phyloP scores from a whole-genome alignment of 2,797 vertebrate genomes.

The Sebastes iracundus region DNA sequence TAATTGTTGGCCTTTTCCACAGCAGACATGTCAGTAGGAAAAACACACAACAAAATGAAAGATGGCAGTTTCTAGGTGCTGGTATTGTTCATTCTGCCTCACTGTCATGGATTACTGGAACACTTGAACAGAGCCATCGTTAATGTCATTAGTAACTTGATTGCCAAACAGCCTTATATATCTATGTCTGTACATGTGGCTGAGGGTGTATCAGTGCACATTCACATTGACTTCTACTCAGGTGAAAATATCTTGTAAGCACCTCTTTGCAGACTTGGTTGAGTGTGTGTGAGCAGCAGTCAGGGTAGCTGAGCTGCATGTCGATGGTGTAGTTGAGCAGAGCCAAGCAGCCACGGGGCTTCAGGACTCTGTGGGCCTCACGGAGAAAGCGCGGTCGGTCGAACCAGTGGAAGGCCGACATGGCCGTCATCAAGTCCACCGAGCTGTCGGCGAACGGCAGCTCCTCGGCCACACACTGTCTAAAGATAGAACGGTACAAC shows the following conservation, averaged over 20 bases:
- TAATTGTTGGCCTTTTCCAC: background rate
- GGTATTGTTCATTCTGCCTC: background rate
- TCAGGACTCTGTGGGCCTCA: slow-evolving; percentile 83
- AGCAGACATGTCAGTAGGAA: background rate
- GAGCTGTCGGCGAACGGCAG: slow-evolving; percentile 80
- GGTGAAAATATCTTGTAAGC: background rate
- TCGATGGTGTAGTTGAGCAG: slow-evolving; percentile 82
- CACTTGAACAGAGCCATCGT: background rate
- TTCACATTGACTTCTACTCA: background rate
- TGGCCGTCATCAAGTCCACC: slow-evolving; percentile 83
- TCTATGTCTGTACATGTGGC: background rate
- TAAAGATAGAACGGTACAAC: slow-evolving; percentile 41
- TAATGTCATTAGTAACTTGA: background rate
- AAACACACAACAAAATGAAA: background rate
- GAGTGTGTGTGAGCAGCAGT: slow-evolving; percentile 76
- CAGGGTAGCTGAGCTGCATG: slow-evolving; percentile 76
- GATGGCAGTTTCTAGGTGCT: background rate
- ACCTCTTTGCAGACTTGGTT: slow-evolving; percentile 83
- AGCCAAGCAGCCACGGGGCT: slow-evolving; percentile 80
- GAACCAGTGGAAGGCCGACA: slow-evolving; percentile 89
- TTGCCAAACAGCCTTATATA: background rate
- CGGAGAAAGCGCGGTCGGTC: slow-evolving; percentile 76
- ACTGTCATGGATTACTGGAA: background rate
- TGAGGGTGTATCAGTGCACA: background rate
- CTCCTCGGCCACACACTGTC: slow-evolving; percentile 82